Percentiles rank a stretch among this genome's conserved stretches.
phyloP scores from a whole-genome alignment of 2,888 invertebrate species.

The Lasioglossum calceatum region DNA sequence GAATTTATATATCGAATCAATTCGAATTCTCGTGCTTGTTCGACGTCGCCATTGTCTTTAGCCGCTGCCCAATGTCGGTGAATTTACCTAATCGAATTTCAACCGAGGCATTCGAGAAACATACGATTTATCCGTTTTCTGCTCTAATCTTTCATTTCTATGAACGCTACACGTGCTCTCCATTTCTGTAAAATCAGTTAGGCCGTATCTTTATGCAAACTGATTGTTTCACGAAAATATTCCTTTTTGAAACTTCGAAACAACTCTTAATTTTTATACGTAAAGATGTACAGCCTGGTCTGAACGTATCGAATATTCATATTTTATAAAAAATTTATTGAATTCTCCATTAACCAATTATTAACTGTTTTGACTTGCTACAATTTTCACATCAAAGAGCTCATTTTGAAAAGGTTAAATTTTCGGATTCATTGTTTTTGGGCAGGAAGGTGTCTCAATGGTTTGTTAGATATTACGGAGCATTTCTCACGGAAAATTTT shows the following conservation, averaged over 20 bases:
- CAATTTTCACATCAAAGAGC: neutral
- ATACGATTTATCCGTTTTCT: neutral
- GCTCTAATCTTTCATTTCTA: neutral
- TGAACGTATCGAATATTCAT: no score
- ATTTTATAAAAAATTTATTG: neutral
- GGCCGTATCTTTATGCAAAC: no score
- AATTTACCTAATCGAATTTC: neutral
- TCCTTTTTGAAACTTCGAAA: no score
- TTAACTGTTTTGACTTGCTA: neutral
- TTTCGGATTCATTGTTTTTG: neutral
- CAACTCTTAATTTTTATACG: no score
- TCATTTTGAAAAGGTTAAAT: no score
- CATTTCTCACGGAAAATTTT: conserved; percentile 20
- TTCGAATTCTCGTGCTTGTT: neutral
- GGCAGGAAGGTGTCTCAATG: neutral
- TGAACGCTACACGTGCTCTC: no score
- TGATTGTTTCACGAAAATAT: no score
- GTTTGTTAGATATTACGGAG: neutral
- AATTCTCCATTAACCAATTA: neutral
- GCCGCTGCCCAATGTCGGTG: neutral
- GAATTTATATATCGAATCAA: neutral
- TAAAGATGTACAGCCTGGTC: no score
- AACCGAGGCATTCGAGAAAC: neutral
- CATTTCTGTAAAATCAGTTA: neutral
- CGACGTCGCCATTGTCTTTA: neutral